A percentile compares a stretch with the other conserved stretches of the same genome.
phyloP scores from a whole-genome alignment of 2,113 vertebrate genomes.

The Oryctolagus cuniculus region DNA sequence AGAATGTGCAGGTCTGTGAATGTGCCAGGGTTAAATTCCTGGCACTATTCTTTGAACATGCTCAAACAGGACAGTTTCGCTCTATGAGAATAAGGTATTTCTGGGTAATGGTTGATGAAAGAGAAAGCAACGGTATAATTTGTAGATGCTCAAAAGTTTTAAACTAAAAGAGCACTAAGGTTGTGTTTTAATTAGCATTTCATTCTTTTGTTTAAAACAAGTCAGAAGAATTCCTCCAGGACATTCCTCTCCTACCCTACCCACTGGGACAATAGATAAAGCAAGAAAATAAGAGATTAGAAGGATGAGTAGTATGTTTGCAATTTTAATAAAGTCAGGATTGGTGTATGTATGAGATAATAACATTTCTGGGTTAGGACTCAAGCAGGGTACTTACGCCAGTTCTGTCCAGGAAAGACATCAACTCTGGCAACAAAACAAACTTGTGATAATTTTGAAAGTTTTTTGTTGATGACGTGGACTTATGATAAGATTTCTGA shows the following conservation, averaged over 20 bases:
- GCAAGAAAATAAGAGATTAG: neutral
- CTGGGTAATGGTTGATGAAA: conserved; percentile 52
- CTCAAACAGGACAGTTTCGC: conserved; percentile 44
- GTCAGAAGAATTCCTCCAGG: neutral
- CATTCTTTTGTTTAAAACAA: neutral
- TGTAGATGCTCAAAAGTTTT: conserved; percentile 49
- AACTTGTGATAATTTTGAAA: neutral
- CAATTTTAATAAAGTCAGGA: neutral
- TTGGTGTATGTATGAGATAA: neutral
- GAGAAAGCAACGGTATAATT: conserved; percentile 17
- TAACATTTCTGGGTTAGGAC: neutral
- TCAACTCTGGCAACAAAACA: neutral
- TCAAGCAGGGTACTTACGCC: neutral
- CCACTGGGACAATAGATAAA: neutral
- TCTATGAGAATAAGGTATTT: conserved; percentile 41
- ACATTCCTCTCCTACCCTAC: neutral
- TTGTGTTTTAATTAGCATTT: conserved; percentile 50
- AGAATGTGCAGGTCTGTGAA: neutral
- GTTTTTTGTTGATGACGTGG: neutral
- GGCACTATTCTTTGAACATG: conserved; percentile 25
- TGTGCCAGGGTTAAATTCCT: neutral
- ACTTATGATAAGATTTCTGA: conserved; percentile 4
- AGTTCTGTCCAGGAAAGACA: neutral
- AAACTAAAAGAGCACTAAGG: neutral
- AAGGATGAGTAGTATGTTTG: neutral